Evolutionary conservation across 2,113 vertebrate species (phyloP).

Genomic region (Cygnus buccinator): DNA sequence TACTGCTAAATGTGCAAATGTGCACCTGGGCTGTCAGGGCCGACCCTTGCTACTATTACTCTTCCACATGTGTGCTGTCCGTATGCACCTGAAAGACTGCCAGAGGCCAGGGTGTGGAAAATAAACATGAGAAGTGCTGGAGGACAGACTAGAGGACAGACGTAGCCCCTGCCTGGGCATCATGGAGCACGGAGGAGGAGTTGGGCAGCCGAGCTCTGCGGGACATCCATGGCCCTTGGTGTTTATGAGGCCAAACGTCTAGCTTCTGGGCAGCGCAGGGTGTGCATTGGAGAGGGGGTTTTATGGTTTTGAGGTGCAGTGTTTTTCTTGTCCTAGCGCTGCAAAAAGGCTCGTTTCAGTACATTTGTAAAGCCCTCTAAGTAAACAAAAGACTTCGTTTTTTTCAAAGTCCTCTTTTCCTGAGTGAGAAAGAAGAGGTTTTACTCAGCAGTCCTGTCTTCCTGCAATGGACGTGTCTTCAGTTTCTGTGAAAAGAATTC

Average conservation of each 20-base stretch:
- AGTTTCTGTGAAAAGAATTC: background rate
- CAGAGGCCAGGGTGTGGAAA: background rate
- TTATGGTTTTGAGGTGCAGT: background rate
- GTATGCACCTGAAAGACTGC: background rate
- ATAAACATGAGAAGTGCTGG: background rate
- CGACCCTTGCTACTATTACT: background rate
- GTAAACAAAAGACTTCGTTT: background rate
- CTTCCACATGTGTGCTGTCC: background rate
- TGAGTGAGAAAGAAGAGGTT: background rate
- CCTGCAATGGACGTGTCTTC: background rate
- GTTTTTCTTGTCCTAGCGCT: background rate
- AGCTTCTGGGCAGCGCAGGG: background rate
- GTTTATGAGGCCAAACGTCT: too few relatives aligned
- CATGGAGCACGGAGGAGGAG: background rate
- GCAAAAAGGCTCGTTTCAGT: background rate
- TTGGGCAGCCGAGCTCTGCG: background rate
- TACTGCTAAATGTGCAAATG: accelerated
- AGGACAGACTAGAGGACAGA: background rate
- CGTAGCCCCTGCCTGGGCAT: background rate
- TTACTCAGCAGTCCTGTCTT: background rate
- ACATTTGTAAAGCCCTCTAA: background rate
- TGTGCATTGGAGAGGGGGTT: too few relatives aligned
- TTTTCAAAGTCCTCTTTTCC: background rate
- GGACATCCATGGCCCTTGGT: accelerated
- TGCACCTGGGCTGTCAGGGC: background rate